Base-by-base conservation (phyloP, 2,888 invertebrate genomes). In the Gastrophysa polygoni region DNA sequence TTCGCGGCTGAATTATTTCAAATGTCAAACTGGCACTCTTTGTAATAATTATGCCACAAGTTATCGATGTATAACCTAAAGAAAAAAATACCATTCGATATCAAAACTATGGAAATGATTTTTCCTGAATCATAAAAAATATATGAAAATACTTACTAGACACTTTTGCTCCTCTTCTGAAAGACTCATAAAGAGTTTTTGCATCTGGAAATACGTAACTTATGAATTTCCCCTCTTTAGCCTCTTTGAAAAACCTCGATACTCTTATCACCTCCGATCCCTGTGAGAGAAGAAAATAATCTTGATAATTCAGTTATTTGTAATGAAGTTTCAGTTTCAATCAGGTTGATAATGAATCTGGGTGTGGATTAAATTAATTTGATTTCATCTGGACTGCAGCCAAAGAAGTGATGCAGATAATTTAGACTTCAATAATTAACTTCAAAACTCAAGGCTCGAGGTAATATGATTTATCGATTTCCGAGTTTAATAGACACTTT, bases 161-260 rank as follows among this genome's bases (percentile, higher is more conserved):
- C 81, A 93, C 91, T 83, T 92, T 93, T 73, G 95, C 93, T 68
- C 97, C 97, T 80, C 92, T 88, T 71, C 95, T 90, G 83, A 96
- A 95, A 69, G 91, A 90, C 75, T 96, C 95, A 81, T 93, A 96
- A 38, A 96, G 84, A 55, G 97, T 97, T 77, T 88, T 88, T 59
- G 92, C 91, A 81, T 96, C 96, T 75, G 95, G 92, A 80, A 91
- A 91, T 68, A 95, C 85, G 80, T 89, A 94, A 77, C 90, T 90
- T 68, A 94, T 85, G 81, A 89, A 95, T 81, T 91, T 91, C 59
- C 94, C 94, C 75, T 91, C 93, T 83, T 92, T 93, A 67, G 93
- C 90, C 76, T 94, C 93, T 83, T 93, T 93, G 84, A 91, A 93
- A 83, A 95, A 93, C 80, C 93, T 92, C 55, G 95, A 95, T 65